Conservation (phyloP, 2,888 invertebrate genomes). For the Schizotus pectinicornis region DNA sequence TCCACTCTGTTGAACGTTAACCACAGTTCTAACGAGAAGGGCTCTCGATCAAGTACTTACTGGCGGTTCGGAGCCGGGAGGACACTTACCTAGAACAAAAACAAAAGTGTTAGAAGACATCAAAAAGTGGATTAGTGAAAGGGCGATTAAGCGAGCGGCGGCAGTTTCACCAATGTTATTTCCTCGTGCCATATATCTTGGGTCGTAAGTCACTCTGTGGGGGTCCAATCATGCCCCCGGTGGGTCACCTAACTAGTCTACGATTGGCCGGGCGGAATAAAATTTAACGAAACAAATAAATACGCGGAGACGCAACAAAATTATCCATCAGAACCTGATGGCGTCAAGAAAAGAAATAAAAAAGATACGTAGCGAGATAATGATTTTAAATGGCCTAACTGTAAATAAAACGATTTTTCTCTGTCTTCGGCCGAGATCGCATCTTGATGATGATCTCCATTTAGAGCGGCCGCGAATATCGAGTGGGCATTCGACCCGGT, state of each 20-base stretch:
- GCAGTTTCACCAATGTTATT: slow-evolving; percentile 27
- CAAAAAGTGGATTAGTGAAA: slow-evolving; percentile 12
- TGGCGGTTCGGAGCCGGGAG: no score
- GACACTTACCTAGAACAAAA: slow-evolving; percentile 27
- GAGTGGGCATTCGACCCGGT: slow-evolving; percentile 11
- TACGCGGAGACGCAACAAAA: no score
- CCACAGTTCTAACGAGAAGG: no score
- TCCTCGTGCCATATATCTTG: slow-evolving; percentile 30
- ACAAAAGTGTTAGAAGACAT: slow-evolving; percentile 1
- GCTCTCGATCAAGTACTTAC: no score
- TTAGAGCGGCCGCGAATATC: slow-evolving; percentile 3
- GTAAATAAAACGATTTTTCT: slow-evolving; percentile 1
- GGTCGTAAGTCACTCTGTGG: slow-evolving; percentile 36
- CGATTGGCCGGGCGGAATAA: no score
- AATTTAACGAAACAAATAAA: no score
- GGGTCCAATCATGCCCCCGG: slow-evolving; percentile 26
- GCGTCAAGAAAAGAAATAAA: slow-evolving; percentile 24
- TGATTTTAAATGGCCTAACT: slow-evolving; percentile 6
- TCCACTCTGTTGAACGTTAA: no score
- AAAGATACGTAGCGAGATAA: slow-evolving; percentile 24
- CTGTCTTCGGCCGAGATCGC: background rate
- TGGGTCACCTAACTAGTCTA: no score
- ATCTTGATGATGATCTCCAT: background rate
- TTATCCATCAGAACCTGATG: no score
- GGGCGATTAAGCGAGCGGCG: slow-evolving; percentile 17